Base-by-base conservation (phyloP, 2,888 invertebrate species). In the Corythucha ciliata region DNA sequence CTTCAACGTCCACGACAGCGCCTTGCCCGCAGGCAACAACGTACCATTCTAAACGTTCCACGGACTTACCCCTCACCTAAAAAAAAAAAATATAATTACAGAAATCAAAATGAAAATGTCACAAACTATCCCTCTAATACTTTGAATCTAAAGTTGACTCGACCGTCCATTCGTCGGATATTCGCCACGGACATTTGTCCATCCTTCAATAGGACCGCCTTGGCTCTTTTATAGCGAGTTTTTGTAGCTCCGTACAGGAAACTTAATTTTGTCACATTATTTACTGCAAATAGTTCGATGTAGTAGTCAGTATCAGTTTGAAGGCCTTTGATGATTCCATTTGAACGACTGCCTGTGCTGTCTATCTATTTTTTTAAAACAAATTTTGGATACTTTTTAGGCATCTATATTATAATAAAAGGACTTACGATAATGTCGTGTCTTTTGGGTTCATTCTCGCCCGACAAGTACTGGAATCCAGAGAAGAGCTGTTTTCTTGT, bases 21-120 rank as follows among this genome's bases (percentile, higher is more conserved):
- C 66, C 70, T 60, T 70, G 75, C 2, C 74, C 75, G 58, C 78
- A 78, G 0, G 77, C 75, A 61, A 76, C 67, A 4, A 78, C 65
- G 42, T 74, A 70, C 46, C 76, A 67, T 48, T 66, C 63, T 44
- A 62, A 41, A 32, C 42, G 60, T 60, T 10, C 61, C 60, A 6
- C 59, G 45, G 12, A 60, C 59, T 56, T 39, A 4, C 58, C 63
- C 26, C 63, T 63, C 6, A 64, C 61, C 66, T 67, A 47, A 42
- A 61, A 60, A 40, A 53, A 39, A 48, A 53, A 44, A 36, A 22
- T 10, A 36, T 6, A 36, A n/a, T 36, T 36, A n/a, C 14, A 36
- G 6, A 36, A 14, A 14, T 6, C 18, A 32, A 10, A 12, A 24
- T 1, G 25, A 26, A 20, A 3, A 10, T 12, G 21, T 40, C 20